Evolutionary conservation across 2,888 invertebrate genomes (phyloP).

Genomic region (Suillia variegata): DNA sequence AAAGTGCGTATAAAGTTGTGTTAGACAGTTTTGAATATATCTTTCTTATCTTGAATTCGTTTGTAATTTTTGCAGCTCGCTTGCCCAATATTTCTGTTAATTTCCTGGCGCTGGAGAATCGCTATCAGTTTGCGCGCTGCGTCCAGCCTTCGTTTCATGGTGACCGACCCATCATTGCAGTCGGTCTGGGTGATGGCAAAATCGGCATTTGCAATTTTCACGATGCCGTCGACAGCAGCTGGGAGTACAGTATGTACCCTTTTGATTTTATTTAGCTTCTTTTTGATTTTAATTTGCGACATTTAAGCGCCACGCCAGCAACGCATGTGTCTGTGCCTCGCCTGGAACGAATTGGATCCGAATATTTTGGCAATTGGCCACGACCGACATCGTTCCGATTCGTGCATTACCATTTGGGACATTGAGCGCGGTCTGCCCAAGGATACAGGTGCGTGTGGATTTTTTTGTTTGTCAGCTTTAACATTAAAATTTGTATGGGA

Average conservation of each 20-base stretch:
- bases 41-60: neutral
- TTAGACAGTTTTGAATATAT: neutral
- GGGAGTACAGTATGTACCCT: slow-evolving; percentile 55
- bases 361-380: slow-evolving; percentile 85
- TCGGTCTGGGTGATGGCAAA: slow-evolving; percentile 89
- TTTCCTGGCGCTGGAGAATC: slow-evolving; percentile 55
- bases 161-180: slow-evolving; percentile 80
- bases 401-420: slow-evolving; percentile 90
- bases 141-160: slow-evolving; percentile 85
- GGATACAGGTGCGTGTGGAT: slow-evolving; percentile 44
- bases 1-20: slow-evolving; percentile 16
- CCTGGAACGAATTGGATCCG: slow-evolving; percentile 84
- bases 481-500: neutral
- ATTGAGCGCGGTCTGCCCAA: slow-evolving; percentile 60
- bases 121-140: slow-evolving; percentile 80
- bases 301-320: slow-evolving; percentile 81
- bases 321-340: slow-evolving; percentile 82
- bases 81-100: slow-evolving; percentile 51
- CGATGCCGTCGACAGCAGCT: slow-evolving; percentile 66
- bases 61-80: slow-evolving; percentile 34
- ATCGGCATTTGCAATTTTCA: slow-evolving; percentile 81
- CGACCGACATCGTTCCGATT: slow-evolving; percentile 88
- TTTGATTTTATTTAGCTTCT: neutral
- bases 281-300: neutral
- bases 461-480: neutral